These are phyloP conservation scores for Damaliscus lunatus DNA, from an alignment of 2,113 vertebrate species.

Conservation along the genomic window DNA sequence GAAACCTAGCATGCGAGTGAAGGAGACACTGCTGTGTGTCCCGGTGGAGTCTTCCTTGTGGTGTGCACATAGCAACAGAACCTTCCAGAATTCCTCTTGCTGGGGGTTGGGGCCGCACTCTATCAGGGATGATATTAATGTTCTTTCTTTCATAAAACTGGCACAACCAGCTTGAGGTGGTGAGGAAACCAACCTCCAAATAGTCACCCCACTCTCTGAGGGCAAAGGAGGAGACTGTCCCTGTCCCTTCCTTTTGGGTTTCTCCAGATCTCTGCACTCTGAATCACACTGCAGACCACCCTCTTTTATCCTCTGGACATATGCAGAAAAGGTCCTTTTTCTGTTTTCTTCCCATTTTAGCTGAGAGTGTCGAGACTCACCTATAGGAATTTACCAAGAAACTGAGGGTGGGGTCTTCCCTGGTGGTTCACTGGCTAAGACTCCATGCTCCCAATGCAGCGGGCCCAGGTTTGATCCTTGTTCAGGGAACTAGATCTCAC, in stretches of 20 bases:
- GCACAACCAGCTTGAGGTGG: background rate
- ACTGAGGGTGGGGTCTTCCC: background rate
- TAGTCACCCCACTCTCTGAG: background rate
- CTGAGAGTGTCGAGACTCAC: background rate
- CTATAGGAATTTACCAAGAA: background rate
- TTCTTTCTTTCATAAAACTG: background rate
- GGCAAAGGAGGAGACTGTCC: background rate
- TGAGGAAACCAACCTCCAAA: background rate
- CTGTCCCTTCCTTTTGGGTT: background rate
- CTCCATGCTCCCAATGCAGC: background rate
- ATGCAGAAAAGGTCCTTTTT: background rate
- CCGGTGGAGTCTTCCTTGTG: background rate
- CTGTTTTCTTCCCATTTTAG: background rate
- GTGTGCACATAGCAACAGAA: background rate
- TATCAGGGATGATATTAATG: background rate
- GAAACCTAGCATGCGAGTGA: background rate
- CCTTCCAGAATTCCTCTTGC: background rate
- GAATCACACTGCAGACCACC: background rate
- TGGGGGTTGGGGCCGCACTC: background rate
- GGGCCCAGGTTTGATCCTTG: background rate
- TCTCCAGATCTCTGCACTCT: background rate
- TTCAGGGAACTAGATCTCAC: background rate
- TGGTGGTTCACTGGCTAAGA: background rate
- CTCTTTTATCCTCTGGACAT: background rate
- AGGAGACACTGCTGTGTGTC: background rate